Conservation (phyloP, 2,113 vertebrate species). For the Pelmatolapia mariae region DNA sequence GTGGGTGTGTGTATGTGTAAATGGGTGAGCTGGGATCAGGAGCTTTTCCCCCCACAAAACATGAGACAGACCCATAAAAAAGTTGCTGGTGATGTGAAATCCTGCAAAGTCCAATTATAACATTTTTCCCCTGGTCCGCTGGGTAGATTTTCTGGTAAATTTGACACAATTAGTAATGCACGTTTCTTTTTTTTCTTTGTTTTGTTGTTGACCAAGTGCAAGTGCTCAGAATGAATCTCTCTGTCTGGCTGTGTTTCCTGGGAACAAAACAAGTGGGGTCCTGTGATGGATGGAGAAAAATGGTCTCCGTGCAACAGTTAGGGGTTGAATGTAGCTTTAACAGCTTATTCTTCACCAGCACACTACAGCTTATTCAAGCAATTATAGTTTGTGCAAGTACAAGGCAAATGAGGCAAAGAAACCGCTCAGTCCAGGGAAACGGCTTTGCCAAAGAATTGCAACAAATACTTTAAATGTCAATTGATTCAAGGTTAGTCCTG, state of each 20-base stretch:
- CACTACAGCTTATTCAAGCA: conserved; percentile 18
- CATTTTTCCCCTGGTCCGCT: background rate
- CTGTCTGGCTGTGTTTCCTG: background rate
- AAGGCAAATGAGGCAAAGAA: background rate
- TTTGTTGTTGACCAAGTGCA: background rate
- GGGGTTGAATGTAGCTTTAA: background rate
- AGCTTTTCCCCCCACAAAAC: background rate
- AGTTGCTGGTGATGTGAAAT: background rate
- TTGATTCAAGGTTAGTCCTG: background rate
- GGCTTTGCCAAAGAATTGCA: background rate
- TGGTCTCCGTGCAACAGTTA: background rate
- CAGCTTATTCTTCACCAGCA: background rate
- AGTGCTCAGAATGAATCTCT: background rate
- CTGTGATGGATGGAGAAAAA: background rate
- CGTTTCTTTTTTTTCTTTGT: background rate
- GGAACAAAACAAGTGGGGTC: background rate
- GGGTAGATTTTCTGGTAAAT: background rate
- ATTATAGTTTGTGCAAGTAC: conserved; percentile 19
- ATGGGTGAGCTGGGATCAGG: background rate
- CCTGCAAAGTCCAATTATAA: background rate
- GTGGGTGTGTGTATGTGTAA: background rate
- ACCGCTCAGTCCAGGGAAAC: background rate
- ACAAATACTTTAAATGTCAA: background rate
- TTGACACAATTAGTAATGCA: background rate
- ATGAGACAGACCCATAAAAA: background rate